These are phyloP conservation scores for Opisthocomus hoazin DNA, from an alignment of 2,113 vertebrate species.

Conservation along the genomic window DNA sequence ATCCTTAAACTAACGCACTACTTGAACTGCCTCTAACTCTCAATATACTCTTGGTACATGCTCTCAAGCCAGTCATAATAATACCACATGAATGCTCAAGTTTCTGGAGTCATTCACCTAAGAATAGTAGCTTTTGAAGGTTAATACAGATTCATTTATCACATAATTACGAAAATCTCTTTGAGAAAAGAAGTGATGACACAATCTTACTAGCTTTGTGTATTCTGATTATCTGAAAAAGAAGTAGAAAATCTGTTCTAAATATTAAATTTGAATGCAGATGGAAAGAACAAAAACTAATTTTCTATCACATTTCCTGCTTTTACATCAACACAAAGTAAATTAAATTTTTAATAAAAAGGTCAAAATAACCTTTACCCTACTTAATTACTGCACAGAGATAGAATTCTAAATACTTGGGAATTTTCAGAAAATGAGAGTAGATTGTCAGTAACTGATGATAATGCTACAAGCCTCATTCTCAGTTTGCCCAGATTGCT, in stretches of 20 bases:
- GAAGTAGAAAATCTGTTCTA: conserved; percentile 27
- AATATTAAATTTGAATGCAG: conserved; percentile 20
- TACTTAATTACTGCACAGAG: conserved; percentile 14
- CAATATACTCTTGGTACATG: neutral
- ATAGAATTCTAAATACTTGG: neutral
- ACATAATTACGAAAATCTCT: neutral
- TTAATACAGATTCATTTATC: neutral
- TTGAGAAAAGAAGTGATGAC: neutral
- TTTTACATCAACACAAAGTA: conserved; percentile 45
- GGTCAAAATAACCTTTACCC: conserved; percentile 7
- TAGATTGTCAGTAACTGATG: neutral
- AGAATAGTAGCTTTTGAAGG: neutral
- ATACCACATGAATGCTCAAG: neutral
- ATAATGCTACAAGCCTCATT: neutral
- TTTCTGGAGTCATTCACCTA: neutral
- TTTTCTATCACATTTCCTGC: conserved; percentile 12
- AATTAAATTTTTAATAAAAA: conserved; percentile 47
- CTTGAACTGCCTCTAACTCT: neutral
- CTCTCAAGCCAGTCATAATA: neutral
- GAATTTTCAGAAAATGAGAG: conserved; percentile 8
- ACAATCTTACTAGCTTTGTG: conserved; percentile 29
- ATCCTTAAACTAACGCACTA: neutral
- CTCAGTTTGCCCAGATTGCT: neutral
- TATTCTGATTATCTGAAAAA: conserved; percentile 42
- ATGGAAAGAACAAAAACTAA: conserved; percentile 23